Evolutionary conservation across 2,797 vertebrate species (phyloP).

Genomic region (Notamacropus eugenii): DNA sequence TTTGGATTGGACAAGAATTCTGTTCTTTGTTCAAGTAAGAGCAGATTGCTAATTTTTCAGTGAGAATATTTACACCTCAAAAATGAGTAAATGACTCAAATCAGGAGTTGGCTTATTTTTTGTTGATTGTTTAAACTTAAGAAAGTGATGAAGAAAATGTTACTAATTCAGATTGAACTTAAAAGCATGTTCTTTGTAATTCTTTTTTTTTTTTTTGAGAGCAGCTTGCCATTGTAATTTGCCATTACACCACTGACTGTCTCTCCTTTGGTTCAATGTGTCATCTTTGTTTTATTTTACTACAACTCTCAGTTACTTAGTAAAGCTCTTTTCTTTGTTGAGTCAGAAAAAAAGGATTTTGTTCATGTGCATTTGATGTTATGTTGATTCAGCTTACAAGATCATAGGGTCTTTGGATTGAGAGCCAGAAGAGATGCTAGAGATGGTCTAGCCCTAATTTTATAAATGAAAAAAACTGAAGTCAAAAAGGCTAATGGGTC

Average conservation of each 20-base stretch:
- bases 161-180: neutral
- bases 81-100: neutral
- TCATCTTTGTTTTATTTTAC: neutral
- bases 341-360: neutral
- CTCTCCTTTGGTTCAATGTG: neutral
- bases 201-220: neutral
- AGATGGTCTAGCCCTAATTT: neutral
- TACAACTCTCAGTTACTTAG: neutral
- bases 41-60: neutral
- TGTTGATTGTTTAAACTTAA: neutral
- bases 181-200: neutral
- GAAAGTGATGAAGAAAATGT: neutral
- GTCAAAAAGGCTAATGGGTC: neutral
- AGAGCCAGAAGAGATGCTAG: neutral
- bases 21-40: neutral
- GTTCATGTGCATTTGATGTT: neutral
- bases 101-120: neutral
- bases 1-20: neutral
- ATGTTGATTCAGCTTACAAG: neutral
- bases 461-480: neutral
- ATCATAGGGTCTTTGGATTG: neutral
- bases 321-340: neutral
- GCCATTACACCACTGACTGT: neutral
- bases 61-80: neutral
- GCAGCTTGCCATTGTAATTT: neutral